These are phyloP conservation scores for Aphaenogaster rudis DNA, from an alignment of 1,140 invertebrate genomes.

Conservation along the genomic window DNA sequence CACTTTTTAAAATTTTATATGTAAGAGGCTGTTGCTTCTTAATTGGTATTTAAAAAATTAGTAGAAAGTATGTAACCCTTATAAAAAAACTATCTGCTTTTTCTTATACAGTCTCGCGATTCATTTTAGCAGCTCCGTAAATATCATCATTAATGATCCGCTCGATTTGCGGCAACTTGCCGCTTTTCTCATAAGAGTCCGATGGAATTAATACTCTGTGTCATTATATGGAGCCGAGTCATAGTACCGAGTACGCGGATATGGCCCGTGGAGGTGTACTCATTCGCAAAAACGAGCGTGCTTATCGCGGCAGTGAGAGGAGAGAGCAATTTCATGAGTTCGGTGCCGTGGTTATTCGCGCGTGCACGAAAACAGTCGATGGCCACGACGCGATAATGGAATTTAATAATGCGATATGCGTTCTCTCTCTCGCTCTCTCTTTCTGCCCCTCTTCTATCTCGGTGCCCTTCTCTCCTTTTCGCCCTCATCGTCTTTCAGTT, in stretches of 20 bases:
- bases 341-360: constrained; percentile 60
- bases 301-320: constrained; percentile 55
- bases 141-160: not conserved
- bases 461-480: not conserved
- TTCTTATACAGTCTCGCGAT: not conserved
- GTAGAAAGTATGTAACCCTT: not conserved
- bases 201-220: not conserved
- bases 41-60: not conserved
- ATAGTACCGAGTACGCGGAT: constrained; percentile 2
- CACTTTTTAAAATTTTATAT: not conserved
- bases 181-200: not conserved
- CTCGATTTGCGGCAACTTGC: not conserved
- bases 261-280: constrained; percentile 25
- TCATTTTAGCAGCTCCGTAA: not conserved
- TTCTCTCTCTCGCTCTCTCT: not conserved
- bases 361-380: constrained; percentile 70
- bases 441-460: constrained; percentile 3
- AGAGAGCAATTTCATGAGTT: constrained; percentile 51
- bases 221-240: constrained; percentile 23
- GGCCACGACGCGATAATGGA: constrained; percentile 67
- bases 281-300: constrained; percentile 65
- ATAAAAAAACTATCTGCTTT: not conserved
- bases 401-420: constrained; percentile 72
- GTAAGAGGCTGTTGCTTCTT: not conserved
- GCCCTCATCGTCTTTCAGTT: constrained; percentile 41